phyloP scores from a whole-genome alignment of 1,140 invertebrate genomes.

The Stegodyphus mimosarum region DNA sequence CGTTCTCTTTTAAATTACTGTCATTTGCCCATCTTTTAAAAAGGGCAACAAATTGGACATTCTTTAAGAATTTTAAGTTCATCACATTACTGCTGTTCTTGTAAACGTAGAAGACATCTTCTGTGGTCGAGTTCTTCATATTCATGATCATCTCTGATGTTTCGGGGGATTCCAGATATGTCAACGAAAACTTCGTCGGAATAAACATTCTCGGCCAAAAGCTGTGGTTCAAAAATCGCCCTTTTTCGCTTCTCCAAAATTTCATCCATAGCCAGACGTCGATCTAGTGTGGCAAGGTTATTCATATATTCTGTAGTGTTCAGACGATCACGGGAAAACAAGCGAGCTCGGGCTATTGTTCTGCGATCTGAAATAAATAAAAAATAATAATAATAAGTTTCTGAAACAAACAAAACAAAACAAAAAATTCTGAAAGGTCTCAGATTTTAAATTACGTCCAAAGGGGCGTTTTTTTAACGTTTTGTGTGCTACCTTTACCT shows the following conservation, averaged over 20 bases:
- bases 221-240: conserved; percentile 45
- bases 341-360: conserved; percentile 2
- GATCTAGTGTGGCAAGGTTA: conserved; percentile 55
- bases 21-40: no score
- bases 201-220: conserved; percentile 26
- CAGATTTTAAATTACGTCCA: no score
- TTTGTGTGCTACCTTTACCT: no score
- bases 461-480: no score
- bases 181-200: conserved; percentile 58
- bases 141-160: background rate
- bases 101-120: conserved; percentile 36
- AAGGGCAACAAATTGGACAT: no score
- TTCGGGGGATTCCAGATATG: conserved; percentile 31
- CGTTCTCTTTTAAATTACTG: no score
- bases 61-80: no score
- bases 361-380: conserved; percentile 25
- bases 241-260: conserved; percentile 51
- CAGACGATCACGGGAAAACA: conserved; percentile 54
- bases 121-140: conserved; percentile 36
- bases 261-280: conserved; percentile 48
- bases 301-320: conserved; percentile 61
- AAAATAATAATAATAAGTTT: no score
- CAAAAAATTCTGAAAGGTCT: no score
- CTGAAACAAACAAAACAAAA: no score
- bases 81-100: conserved; percentile 18